These are phyloP conservation scores for Rattus rattus DNA, from an alignment of 2,113 vertebrate genomes.

Conservation along the genomic window DNA sequence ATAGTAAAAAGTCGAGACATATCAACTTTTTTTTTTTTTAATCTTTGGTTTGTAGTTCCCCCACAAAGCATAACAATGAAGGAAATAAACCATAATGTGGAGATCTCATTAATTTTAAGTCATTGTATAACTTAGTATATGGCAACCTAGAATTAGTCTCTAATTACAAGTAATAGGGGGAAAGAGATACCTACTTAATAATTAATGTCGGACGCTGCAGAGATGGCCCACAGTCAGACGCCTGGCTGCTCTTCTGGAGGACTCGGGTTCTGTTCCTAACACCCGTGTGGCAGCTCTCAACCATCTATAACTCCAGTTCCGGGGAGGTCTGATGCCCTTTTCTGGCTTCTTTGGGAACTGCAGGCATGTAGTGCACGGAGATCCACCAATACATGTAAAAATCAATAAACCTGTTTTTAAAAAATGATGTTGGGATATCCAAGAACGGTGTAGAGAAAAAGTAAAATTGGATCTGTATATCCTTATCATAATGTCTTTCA, in stretches of 20 bases:
- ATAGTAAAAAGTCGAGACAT: conserved; percentile 39
- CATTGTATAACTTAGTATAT: conserved; percentile 27
- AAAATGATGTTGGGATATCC: not conserved
- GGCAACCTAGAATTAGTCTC: conserved; percentile 35
- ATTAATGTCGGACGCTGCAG: not conserved
- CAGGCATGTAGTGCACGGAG: not conserved
- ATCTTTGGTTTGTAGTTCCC: not conserved
- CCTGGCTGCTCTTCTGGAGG: not conserved
- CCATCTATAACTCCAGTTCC: not conserved
- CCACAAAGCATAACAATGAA: not conserved
- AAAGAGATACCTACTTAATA: conserved; percentile 21
- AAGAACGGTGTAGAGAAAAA: not conserved
- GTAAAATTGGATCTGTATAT: not conserved
- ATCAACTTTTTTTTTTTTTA: not conserved
- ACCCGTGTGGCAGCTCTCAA: not conserved
- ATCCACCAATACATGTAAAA: not conserved
- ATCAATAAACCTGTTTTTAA: not conserved
- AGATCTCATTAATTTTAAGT: conserved; percentile 40
- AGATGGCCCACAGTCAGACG: not conserved
- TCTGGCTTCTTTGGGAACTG: not conserved
- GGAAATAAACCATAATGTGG: not conserved
- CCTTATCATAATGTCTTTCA: not conserved
- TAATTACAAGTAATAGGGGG: not conserved
- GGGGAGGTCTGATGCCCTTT: not conserved
- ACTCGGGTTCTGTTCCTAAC: not conserved